Evolutionary conservation across 2,797 vertebrate genomes (phyloP).

Genomic region (Oreonectes daqikongensis): DNA sequence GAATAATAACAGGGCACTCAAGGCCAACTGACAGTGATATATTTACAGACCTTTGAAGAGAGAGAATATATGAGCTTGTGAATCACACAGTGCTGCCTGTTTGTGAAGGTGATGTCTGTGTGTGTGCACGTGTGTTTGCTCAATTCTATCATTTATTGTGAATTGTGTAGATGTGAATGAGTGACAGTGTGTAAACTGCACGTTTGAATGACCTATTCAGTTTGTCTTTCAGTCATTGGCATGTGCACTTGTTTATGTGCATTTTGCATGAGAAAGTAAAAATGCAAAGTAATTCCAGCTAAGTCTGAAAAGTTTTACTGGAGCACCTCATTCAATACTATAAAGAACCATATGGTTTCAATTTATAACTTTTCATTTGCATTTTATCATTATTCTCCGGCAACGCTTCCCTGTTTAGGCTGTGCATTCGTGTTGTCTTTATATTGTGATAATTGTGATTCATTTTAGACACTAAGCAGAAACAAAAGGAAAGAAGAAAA

Average conservation of each 20-base stretch:
- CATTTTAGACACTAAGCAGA: neutral
- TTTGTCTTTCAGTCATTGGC: too few relatives aligned
- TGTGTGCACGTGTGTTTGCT: too few relatives aligned
- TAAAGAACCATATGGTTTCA: conserved; percentile 19
- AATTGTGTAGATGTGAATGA: neutral
- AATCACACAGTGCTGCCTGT: neutral
- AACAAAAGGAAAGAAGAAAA: neutral
- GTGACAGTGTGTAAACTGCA: too few relatives aligned
- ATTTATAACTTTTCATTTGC: conserved; percentile 32
- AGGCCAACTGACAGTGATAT: conserved; percentile 29
- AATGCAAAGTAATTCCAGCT: conserved; percentile 13
- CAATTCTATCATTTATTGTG: neutral
- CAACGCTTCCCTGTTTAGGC: neutral
- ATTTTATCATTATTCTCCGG: conserved; percentile 7
- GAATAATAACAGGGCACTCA: conserved; percentile 23
- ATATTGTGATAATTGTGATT: neutral
- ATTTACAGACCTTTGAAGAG: conserved; percentile 10
- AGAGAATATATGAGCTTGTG: conserved; percentile 13
- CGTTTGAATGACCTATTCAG: too few relatives aligned
- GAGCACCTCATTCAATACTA: neutral
- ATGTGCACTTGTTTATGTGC: neutral
- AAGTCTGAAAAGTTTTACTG: conserved; percentile 4
- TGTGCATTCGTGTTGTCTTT: neutral
- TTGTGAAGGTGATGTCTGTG: neutral
- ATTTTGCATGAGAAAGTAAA: neutral